Evolutionary conservation across 2,888 invertebrate genomes (phyloP), one percentile per base, ranked within the genome.

Genomic region (Lamproptera curius): DNA sequence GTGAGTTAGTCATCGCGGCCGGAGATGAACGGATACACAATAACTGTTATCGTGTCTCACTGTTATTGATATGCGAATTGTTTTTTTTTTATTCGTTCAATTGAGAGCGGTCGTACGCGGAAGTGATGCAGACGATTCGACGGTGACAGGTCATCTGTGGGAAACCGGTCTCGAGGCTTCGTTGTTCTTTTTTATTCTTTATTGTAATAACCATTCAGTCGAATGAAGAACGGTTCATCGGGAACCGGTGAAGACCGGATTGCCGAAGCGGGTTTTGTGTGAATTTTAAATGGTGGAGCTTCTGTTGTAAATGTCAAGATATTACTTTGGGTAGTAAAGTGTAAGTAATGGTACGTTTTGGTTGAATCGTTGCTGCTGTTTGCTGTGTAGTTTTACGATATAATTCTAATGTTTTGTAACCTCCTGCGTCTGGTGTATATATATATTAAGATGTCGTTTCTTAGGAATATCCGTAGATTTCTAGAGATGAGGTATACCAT

Each of bases 51-150:
- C n/a, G n/a, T n/a, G n/a, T n/a, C 20, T 3, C 20, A 20, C 20
- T 6, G 20, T 6, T 43, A 28, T 43, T 48, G 42, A 48, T 48
- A 43, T 39, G 48, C 48, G 43, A 48, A 43, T 48, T 42, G 38
- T 45, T 45, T 33, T 33, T 23, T 37, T 42, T 15, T 26, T 9
- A 28, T 10, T 10, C 28, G 23, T 20, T 28, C 48, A 48, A 48
- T 48, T 48, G 48, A 34, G 38, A 10, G 20, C 11, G 38, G 42
- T 47, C 16, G 37, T 17, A 42, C 47, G 42, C 47, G 37, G 47
- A 47, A 47, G 38, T 26, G 23, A 23, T 42, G 15, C 42, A 47
- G 47, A 47, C 47, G 41, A 20, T 37, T 42, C 13, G 31, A 16
- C 38, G 37, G 37, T 38, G 47, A 47, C 43, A 39, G 42, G 33